Evolutionary conservation across 2,113 vertebrate genomes (phyloP).

Genomic region (Epinephelus moara): DNA sequence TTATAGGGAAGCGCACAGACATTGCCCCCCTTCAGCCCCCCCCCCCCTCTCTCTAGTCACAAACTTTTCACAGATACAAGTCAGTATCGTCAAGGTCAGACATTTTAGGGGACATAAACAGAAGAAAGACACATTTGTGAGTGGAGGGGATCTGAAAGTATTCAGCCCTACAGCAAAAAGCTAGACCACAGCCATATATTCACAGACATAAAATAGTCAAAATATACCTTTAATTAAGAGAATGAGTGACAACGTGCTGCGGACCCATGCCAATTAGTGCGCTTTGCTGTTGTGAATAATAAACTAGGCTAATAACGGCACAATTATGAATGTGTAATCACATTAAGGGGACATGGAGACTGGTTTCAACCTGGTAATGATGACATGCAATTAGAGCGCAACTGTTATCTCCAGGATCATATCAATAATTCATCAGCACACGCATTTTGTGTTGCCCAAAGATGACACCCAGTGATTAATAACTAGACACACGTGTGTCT

Average conservation of each 20-base stretch:
- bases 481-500: slow-evolving; percentile 53
- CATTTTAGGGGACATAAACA: too few relatives aligned
- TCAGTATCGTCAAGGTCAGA: too few relatives aligned
- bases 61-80: too few relatives aligned
- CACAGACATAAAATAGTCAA: neutral
- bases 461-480: slow-evolving; percentile 69
- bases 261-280: slow-evolving; percentile 65
- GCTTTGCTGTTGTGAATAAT: slow-evolving; percentile 76
- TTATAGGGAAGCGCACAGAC: too few relatives aligned
- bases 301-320: slow-evolving; percentile 72
- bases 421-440: slow-evolving; percentile 79
- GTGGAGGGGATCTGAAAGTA: neutral
- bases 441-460: slow-evolving; percentile 63
- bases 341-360: slow-evolving; percentile 75
- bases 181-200: neutral
- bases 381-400: slow-evolving; percentile 79
- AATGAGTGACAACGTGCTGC: slow-evolving; percentile 45
- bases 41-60: too few relatives aligned
- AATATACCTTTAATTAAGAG: slow-evolving; percentile 46
- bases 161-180: slow-evolving; percentile 5
- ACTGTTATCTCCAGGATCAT: slow-evolving; percentile 74
- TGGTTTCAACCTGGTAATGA: slow-evolving; percentile 78
- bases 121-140: too few relatives aligned
- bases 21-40: too few relatives aligned
- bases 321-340: slow-evolving; percentile 79